Evolutionary conservation across 2,113 vertebrate genomes (phyloP).

Genomic region (Nibea albiflora): DNA sequence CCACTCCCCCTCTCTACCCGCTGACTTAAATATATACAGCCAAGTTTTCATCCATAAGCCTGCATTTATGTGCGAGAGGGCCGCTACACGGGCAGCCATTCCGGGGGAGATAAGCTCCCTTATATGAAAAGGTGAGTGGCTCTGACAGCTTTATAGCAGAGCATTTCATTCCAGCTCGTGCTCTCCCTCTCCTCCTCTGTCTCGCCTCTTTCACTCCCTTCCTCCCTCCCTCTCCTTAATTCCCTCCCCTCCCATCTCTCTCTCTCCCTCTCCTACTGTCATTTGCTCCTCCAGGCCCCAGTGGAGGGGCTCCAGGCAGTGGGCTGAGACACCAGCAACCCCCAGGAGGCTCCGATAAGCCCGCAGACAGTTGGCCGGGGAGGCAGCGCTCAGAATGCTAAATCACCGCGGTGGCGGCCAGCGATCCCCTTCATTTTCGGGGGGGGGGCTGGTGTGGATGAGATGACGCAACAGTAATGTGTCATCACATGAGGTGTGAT

Average conservation of each 20-base stretch:
- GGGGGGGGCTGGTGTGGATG: constrained; percentile 14
- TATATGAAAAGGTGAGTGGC: constrained; percentile 76
- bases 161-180: constrained; percentile 70
- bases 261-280: constrained; percentile 46
- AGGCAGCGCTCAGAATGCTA: constrained; percentile 65
- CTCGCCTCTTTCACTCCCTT: constrained; percentile 25
- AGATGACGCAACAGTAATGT: constrained; percentile 12
- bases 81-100: constrained; percentile 62
- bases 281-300: constrained; percentile 63
- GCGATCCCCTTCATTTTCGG: constrained; percentile 39
- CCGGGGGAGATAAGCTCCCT: constrained; percentile 72
- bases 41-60: constrained; percentile 73
- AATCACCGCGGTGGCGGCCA: constrained; percentile 53
- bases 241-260: not conserved
- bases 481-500: not conserved
- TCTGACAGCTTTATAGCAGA: constrained; percentile 79
- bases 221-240: constrained; percentile 2
- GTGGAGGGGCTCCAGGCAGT: constrained; percentile 64
- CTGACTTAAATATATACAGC: constrained; percentile 72
- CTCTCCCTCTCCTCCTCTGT: constrained; percentile 52
- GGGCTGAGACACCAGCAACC: constrained; percentile 66
- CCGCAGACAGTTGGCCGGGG: constrained; percentile 62
- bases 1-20: constrained; percentile 38
- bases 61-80: constrained; percentile 71
- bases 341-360: constrained; percentile 73